Percentiles rank a stretch among this genome's conserved stretches.
Evolutionary conservation across 2,888 invertebrate genomes (phyloP).

Genomic region (Mystacides longicornis): DNA sequence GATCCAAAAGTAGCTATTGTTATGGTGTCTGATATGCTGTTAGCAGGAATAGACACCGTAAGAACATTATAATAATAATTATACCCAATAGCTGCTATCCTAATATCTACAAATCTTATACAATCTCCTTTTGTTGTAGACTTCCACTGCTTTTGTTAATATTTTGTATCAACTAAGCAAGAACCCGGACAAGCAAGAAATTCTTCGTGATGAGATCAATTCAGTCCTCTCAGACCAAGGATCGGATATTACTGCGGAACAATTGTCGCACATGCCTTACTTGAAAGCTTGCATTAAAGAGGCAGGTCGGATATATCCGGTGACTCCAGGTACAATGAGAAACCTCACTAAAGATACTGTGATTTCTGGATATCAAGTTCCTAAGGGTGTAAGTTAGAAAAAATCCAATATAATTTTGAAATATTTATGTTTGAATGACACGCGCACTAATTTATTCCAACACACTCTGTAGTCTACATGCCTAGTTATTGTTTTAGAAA

Average conservation of each 20-base stretch:
- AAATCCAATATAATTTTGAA: too few species aligned
- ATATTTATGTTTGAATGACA: too few species aligned
- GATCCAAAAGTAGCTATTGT: conserved; percentile 44
- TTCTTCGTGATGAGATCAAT: conserved; percentile 50
- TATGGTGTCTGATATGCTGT: conserved; percentile 52
- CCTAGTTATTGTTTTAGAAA: too few species aligned
- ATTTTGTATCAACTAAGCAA: conserved; percentile 54
- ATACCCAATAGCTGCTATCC: too few species aligned
- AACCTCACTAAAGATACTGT: conserved; percentile 47
- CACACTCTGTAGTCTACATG: too few species aligned
- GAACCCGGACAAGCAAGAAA: conserved; percentile 56
- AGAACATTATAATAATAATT: too few species aligned
- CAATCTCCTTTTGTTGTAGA: conserved; percentile 7
- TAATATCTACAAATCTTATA: not conserved
- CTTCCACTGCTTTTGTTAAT: conserved; percentile 23
- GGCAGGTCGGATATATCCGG: conserved; percentile 54
- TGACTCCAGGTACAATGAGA: conserved; percentile 51
- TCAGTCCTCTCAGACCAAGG: conserved; percentile 37
- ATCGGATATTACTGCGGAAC: conserved; percentile 35
- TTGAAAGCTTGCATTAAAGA: conserved; percentile 68
- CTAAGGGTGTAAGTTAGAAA: conserved; percentile 47
- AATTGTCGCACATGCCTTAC: conserved; percentile 48
- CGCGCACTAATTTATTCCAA: too few species aligned
- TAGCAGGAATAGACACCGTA: conserved; percentile 56
- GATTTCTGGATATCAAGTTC: conserved; percentile 56